A percentile compares a stretch with the other conserved stretches of the same genome.
These are phyloP conservation scores for Trinectes maculatus DNA, from an alignment of 2,113 vertebrate species.

Conservation along the genomic window DNA sequence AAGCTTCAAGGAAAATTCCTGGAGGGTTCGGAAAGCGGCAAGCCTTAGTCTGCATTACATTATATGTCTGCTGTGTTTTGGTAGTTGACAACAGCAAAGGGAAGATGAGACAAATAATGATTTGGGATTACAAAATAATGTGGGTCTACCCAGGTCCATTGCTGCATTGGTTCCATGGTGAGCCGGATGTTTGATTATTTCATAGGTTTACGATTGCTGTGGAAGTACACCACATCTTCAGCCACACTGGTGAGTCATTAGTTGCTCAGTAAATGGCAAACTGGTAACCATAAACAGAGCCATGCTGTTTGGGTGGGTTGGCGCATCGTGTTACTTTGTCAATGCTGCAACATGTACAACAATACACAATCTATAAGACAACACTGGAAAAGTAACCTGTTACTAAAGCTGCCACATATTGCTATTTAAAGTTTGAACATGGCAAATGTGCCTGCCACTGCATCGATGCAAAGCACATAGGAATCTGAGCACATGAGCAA, in stretches of 20 bases:
- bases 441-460: background rate
- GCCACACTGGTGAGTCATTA: conserved; percentile 60
- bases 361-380: conserved; percentile 22
- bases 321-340: conserved; percentile 38
- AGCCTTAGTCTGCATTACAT: conserved; percentile 47
- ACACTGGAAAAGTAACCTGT: background rate
- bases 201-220: conserved; percentile 59
- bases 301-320: conserved; percentile 38
- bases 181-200: conserved; percentile 52
- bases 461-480: background rate
- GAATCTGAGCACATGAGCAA: background rate
- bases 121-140: conserved; percentile 56
- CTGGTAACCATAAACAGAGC: conserved; percentile 72
- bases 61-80: conserved; percentile 44
- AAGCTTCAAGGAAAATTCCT: conserved; percentile 56
- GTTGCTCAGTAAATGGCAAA: conserved; percentile 51
- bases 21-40: conserved; percentile 14
- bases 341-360: conserved; percentile 32
- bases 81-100: conserved; percentile 25
- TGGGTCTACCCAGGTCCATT: conserved; percentile 41
- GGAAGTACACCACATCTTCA: conserved; percentile 34
- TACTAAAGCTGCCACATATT: background rate
- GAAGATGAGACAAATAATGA: conserved; percentile 54
- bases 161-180: conserved; percentile 39
- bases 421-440: background rate